Base-by-base conservation (phyloP, 64 coral and sea anemone genomes). In the Stylophora pistillata region DNA sequence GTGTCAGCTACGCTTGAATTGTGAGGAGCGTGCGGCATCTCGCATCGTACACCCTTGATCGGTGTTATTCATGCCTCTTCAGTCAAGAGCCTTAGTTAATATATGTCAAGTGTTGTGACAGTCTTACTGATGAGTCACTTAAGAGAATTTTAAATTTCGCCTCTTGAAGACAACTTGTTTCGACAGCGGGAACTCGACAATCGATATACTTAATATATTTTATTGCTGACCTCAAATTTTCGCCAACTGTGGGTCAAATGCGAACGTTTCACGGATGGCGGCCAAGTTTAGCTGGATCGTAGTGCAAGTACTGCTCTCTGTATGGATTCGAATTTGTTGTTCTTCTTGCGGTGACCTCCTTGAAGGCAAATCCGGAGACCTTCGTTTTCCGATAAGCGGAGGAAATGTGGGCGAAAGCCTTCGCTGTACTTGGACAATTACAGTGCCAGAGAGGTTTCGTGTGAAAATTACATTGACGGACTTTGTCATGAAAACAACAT, bases 401-500 rank as follows among this genome's bases (percentile, higher is more conserved):
- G 63, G 63, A 54, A 93, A 87, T 64, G 80, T 79, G 20, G 88
- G 91, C 33, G 57, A 83, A 53, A 82, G 53, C 30, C 77, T 74
- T 59, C 55, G 54, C 12, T 99, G 97, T 85, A 87, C 89, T 60
- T 99, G 93, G 89, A 85, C 87, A 5, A 86, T 99, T 34, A 71
- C 72, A 16, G 91, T 87, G 23, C 78, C 90, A n/a, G 76, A 78
- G 23, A 73, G 72, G 15, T 79, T 55, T 53, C 86, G 97, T 25
- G 89, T 99, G 30, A 86, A 95, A 55, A 54, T 95, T 16, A 88
- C 74, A 80, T 93, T 99, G 31, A 86, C 77, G 10, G 91, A 93
- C 33, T 94, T 99, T 69, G 90, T 90, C 32, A 88, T 99, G 57
- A 88, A 25, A 72, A 95, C 93, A 69, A 13, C 76, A 63, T 99